These are phyloP conservation scores for Ploceus nigricollis DNA, from an alignment of 2,113 vertebrate species.

Conservation along the genomic window DNA sequence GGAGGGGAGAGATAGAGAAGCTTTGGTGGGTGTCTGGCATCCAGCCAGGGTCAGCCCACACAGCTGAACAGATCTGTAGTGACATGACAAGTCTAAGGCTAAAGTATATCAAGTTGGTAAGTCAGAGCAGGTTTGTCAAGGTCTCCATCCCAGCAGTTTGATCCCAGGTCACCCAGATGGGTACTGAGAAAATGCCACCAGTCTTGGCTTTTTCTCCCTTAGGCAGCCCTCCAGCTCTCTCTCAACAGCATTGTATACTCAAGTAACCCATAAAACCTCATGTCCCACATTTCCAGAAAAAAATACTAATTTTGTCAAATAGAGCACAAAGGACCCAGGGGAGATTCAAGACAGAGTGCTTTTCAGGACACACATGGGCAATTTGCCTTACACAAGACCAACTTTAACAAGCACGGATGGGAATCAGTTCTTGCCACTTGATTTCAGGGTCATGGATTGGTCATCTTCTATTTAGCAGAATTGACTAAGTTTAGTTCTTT, in stretches of 20 bases:
- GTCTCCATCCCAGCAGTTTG: neutral
- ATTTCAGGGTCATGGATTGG: neutral
- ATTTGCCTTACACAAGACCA: slow-evolving; percentile 12
- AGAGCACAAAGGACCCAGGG: neutral
- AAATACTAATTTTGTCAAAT: neutral
- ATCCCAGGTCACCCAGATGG: neutral
- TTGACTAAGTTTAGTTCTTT: neutral
- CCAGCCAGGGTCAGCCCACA: neutral
- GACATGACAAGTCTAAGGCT: neutral
- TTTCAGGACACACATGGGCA: neutral
- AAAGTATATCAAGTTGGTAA: neutral
- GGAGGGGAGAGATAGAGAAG: neutral
- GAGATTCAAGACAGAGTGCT: neutral
- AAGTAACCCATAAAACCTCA: neutral
- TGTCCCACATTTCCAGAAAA: neutral
- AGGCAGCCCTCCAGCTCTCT: neutral
- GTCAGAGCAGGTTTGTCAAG: neutral
- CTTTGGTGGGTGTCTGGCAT: neutral
- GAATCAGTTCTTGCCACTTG: neutral
- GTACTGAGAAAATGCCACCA: neutral
- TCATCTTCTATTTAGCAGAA: neutral
- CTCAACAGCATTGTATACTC: neutral
- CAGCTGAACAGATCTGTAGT: neutral
- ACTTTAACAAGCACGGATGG: neutral
- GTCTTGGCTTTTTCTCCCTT: neutral